Evolutionary conservation across 2,113 vertebrate species (phyloP).

Genomic region (Atlantisia rogersi): DNA sequence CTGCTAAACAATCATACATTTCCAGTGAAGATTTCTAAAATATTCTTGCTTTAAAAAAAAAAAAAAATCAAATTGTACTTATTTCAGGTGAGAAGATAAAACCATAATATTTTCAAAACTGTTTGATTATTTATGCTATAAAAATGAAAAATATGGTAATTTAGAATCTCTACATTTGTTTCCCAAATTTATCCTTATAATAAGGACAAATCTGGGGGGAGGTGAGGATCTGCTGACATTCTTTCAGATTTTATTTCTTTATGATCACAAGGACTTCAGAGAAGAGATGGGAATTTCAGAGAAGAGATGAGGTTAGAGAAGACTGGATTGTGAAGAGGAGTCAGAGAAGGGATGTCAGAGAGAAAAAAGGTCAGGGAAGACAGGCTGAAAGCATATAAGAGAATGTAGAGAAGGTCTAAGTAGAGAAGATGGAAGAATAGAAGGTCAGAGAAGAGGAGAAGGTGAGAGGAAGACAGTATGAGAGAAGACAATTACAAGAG

Average conservation of each 20-base stretch:
- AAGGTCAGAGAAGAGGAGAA: neutral
- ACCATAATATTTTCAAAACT: neutral
- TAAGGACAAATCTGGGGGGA: neutral
- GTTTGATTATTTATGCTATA: neutral
- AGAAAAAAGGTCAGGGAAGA: neutral
- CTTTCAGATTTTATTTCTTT: neutral
- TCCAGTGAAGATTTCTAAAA: neutral
- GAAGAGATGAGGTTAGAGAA: neutral
- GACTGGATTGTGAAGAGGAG: too few species aligned
- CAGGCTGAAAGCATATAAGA: neutral
- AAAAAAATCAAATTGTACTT: neutral
- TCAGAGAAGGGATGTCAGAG: neutral
- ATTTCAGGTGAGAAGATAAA: neutral
- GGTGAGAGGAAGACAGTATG: neutral
- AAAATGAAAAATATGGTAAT: neutral
- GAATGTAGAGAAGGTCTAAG: neutral
- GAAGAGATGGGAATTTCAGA: neutral
- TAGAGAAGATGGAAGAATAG: neutral
- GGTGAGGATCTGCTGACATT: neutral
- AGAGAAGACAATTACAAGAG: neutral
- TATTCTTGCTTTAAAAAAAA: neutral
- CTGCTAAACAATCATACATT: neutral
- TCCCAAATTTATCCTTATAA: neutral
- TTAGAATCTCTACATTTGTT: neutral
- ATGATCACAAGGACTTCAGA: neutral